These are phyloP conservation scores for Dyspetes luteomarginatus DNA, from an alignment of 2,888 invertebrate species.

Conservation along the genomic window DNA sequence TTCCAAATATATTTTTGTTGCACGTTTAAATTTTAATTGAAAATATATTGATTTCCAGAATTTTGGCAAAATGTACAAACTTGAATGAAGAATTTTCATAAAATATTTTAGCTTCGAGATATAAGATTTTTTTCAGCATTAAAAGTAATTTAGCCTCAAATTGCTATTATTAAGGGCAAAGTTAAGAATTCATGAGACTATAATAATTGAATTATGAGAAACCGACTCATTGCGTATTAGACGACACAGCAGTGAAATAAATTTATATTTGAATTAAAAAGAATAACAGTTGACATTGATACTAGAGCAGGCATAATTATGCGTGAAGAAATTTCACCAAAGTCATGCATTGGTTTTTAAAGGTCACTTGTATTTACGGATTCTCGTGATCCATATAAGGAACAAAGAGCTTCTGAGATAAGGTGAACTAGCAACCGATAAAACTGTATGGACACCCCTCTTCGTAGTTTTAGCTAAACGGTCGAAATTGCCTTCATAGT, in stretches of 20 bases:
- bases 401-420: not conserved
- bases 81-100: not conserved
- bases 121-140: not conserved
- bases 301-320: not conserved
- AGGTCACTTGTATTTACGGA: not conserved
- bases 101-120: not conserved
- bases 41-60: not conserved
- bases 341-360: not conserved
- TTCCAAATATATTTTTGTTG: not conserved
- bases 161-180: not conserved
- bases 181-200: not conserved
- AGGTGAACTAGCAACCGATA: no score
- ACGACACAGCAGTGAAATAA: not conserved
- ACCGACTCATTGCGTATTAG: conserved; percentile 1
- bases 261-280: not conserved
- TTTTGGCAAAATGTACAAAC: not conserved
- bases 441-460: no score
- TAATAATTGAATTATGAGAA: conserved; percentile 7
- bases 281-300: conserved; percentile 14
- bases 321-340: not conserved
- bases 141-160: not conserved
- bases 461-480: not conserved
- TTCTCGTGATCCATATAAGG: not conserved
- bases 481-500: not conserved
- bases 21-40: no score